Base-by-base conservation (phyloP, 2,888 invertebrate genomes). In the Gymnoscelis rufifasciata region DNA sequence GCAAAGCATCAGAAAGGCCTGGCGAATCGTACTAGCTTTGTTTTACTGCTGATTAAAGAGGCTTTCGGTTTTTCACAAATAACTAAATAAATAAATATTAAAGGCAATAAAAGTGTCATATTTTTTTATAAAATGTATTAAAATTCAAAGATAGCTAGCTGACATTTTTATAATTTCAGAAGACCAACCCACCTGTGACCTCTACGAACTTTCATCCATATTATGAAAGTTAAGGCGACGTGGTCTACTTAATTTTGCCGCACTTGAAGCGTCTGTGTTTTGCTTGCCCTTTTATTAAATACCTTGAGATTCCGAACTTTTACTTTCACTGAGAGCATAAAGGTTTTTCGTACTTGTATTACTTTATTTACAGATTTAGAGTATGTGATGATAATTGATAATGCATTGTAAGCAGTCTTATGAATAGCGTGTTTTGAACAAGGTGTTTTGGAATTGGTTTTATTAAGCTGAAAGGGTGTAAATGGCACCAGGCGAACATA, bases 261-360 rank as follows among this genome's bases (percentile, higher is more conserved):
- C 38, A 33, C 33, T 38, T 35, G 44, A 39, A 31, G 31, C 26
- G 23, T 14, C 37, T 7, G 11, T 13, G 40, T 30, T 40, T 39
- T 40, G 11, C 46, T n/a, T 37, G 11, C 24, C 24, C 36, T 24
- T 40, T 40, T 47, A 41, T 47, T 41, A 41, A 27, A 41, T 47
- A 41, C 31, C 28, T 31, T 26, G 26, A 30, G 37, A 46, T 30
- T 36, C 35, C 10, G 26, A 40, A 30, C 15, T 46, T 46, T 40
- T 31, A 29, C 36, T 31, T 31, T 31, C 30, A 13, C 13, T 12
- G 7, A 30, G 13, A 8, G 30, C 1, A 3, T 13, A 33, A 33
- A 15, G 31, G 14, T 15, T 33, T 33, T 14, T 33, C n/a, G 3
- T 19, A 19, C 5, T 3, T 3, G 5, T 5, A 19, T 3, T 19